phyloP scores from a whole-genome alignment of 2,888 invertebrate species.

The Hemicrepidius hirtus region DNA sequence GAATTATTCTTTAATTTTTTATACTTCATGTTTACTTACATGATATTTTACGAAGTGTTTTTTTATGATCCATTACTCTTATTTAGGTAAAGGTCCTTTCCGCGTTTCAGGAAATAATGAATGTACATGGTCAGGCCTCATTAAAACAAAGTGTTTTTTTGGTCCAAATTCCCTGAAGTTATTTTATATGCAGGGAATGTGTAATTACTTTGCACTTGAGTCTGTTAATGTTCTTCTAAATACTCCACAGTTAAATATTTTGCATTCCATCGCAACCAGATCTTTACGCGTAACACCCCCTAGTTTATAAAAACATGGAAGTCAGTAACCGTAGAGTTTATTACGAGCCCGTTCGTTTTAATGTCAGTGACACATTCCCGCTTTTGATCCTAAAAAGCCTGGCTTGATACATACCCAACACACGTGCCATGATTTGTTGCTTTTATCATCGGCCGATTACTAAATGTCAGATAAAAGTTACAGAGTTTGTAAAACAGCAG shows the following conservation, averaged over 20 bases:
- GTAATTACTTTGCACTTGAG: slow-evolving; percentile 11
- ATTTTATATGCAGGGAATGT: slow-evolving; percentile 2
- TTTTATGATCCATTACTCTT: too few species aligned
- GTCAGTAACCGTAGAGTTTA: slow-evolving; percentile 44
- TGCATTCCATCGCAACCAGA: slow-evolving; percentile 32
- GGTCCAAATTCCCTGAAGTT: not conserved
- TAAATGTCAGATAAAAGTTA: slow-evolving; percentile 51
- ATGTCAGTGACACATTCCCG: slow-evolving; percentile 45
- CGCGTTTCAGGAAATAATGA: not conserved
- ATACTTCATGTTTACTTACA: too few species aligned
- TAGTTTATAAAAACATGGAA: slow-evolving; percentile 38
- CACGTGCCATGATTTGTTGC: slow-evolving; percentile 43
- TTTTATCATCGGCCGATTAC: slow-evolving; percentile 50
- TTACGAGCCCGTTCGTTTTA: slow-evolving; percentile 41
- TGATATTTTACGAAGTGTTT: too few species aligned
- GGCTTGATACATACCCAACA: slow-evolving; percentile 27
- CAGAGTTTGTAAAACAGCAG: slow-evolving; percentile 42
- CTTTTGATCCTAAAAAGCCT: slow-evolving; percentile 42
- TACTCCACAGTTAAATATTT: slow-evolving; percentile 33
- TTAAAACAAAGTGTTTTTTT: slow-evolving; percentile 1
- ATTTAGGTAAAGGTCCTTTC: not conserved
- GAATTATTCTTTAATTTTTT: too few species aligned
- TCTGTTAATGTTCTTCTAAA: slow-evolving; percentile 7
- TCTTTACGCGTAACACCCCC: slow-evolving; percentile 26
- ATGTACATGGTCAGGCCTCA: not conserved